These are phyloP conservation scores for Bugula neritina DNA, from an alignment of 2,888 invertebrate genomes.

Conservation along the genomic window DNA sequence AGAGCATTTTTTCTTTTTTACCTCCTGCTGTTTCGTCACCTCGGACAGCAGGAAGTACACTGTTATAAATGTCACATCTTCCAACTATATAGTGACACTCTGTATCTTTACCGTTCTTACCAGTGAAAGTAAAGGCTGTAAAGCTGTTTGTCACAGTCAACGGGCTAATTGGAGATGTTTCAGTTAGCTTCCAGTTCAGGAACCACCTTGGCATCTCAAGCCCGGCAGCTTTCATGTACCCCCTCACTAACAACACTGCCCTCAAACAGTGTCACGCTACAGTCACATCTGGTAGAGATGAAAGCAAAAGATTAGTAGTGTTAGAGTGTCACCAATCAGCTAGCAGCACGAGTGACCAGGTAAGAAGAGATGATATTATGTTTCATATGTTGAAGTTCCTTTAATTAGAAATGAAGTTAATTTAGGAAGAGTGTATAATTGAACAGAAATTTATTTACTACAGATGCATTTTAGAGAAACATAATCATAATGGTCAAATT, in stretches of 20 bases:
- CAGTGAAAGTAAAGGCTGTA: background rate
- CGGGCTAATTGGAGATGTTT: slow-evolving; percentile 17
- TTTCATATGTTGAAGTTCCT: too few relatives aligned
- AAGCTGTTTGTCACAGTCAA: slow-evolving; percentile 1
- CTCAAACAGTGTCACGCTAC: slow-evolving; percentile 1
- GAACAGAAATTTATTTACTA: too few relatives aligned
- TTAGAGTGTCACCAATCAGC: slow-evolving; percentile 7
- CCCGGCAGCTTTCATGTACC: background rate
- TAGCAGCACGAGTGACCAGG: too few relatives aligned
- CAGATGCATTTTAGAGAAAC: background rate
- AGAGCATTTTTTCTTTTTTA: too few relatives aligned
- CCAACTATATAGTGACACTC: too few relatives aligned
- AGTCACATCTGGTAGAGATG: background rate
- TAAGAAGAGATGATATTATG: too few relatives aligned
- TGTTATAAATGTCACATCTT: too few relatives aligned
- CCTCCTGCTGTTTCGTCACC: too few relatives aligned
- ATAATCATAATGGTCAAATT: background rate
- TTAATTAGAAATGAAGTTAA: too few relatives aligned
- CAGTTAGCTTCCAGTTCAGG: background rate
- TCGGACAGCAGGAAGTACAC: too few relatives aligned
- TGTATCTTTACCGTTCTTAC: too few relatives aligned
- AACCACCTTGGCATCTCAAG: background rate
- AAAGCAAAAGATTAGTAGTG: background rate
- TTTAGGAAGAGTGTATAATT: too few relatives aligned
- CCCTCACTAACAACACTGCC: background rate